phyloP scores from a whole-genome alignment of 2,888 invertebrate genomes.

The Philereme vetulata region DNA sequence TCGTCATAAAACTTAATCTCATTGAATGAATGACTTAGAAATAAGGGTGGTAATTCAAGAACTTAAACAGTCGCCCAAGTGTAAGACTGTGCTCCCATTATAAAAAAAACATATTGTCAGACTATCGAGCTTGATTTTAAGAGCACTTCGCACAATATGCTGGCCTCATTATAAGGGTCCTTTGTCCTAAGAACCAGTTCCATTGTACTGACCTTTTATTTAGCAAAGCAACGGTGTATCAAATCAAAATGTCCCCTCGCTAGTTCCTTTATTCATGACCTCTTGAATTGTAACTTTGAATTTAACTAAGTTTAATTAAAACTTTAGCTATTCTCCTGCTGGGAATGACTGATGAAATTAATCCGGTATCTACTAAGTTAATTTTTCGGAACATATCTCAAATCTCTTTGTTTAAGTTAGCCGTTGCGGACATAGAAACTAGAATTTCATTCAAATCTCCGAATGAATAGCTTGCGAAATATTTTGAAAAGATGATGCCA shows the following conservation, averaged over 20 bases:
- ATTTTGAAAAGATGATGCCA: slow-evolving; percentile 30
- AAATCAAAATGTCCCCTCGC: slow-evolving; percentile 75
- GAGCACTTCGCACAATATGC: slow-evolving; percentile 79
- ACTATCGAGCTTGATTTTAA: slow-evolving; percentile 67
- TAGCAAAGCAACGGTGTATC: slow-evolving; percentile 77
- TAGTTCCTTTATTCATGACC: slow-evolving; percentile 72
- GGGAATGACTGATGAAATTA: slow-evolving; percentile 7
- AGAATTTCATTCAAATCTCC: slow-evolving; percentile 29
- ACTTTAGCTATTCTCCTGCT: slow-evolving; percentile 28
- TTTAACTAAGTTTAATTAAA: slow-evolving; percentile 60
- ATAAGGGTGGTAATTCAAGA: slow-evolving; percentile 42
- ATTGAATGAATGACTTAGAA: slow-evolving; percentile 15
- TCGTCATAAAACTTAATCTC: slow-evolving; percentile 11
- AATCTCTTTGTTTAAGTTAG: slow-evolving; percentile 27
- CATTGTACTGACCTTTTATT: slow-evolving; percentile 67
- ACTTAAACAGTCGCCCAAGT: slow-evolving; percentile 43
- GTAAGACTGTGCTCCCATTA: slow-evolving; percentile 59
- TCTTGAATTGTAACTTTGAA: slow-evolving; percentile 57
- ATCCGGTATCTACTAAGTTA: slow-evolving; percentile 1
- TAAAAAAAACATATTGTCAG: slow-evolving; percentile 74
- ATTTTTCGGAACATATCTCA: slow-evolving; percentile 19
- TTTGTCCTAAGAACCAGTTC: slow-evolving; percentile 83
- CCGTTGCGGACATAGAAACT: slow-evolving; percentile 19
- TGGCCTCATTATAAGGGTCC: slow-evolving; percentile 81
- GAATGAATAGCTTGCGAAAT: slow-evolving; percentile 28